Base-by-base conservation (phyloP, 2,888 invertebrate species). In the Sinotaia quadrata region DNA sequence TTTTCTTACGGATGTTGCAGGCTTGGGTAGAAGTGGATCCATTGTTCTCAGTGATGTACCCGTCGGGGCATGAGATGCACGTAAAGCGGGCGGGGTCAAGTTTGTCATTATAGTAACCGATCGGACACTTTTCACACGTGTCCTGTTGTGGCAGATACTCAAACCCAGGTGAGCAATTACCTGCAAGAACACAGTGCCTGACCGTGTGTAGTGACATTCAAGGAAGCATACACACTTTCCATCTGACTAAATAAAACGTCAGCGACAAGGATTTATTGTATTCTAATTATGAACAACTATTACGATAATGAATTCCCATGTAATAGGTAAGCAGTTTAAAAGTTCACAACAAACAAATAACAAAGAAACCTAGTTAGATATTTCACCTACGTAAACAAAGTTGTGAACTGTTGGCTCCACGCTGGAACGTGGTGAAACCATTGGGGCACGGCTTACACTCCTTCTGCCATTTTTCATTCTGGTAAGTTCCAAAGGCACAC, bases 31-130 rank as follows among this genome's bases (percentile, higher is more conserved):
- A 93, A 49, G 93, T 92, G 2, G 95, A 91, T n/a, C 95, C 96
- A 0, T 92, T 89, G 36, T 91, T 91, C 71, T 93, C 92, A 0
- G 98, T 98, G 85, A 95, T 97, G 4, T 95, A 96, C 75, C 96
- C 97, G 78, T 92, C 91, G 0, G 97, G 96, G 87, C 98, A 98
- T 75, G 93, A 92, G 58, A 94, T 91, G 87, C 98, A 98, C 0
- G 54, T 31, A 36, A 34, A 58, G n/a, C 33, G 33, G 10, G 31
- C 61, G 12, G 74, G 73, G 51, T 65, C 71, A 21, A 65, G 62
- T 29, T 60, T 58, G 12, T 47, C 51, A 56, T 76, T 75, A 65
- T 72, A 75, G 54, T 44, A 74, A 4, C 75, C 75, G 18, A 63
- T 21, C 12, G 69, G 62, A 56, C 75, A 75, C 12, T 24, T 27